Evolutionary conservation across 2,113 vertebrate species (phyloP).

Genomic region (Caloenas nicobarica): DNA sequence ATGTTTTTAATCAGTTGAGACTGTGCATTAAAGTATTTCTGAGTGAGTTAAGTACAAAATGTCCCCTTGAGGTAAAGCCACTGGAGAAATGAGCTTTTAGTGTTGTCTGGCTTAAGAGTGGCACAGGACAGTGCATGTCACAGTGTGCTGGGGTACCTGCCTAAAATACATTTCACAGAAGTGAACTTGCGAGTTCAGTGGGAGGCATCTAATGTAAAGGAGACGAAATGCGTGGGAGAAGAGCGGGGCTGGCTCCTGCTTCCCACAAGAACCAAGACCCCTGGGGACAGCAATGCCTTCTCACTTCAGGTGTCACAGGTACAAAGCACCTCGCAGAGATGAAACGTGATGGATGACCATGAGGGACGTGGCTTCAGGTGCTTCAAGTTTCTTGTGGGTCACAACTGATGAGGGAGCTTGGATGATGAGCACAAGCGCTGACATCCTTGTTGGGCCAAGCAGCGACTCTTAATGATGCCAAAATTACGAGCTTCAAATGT

Average conservation of each 20-base stretch:
- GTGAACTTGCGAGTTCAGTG: background rate
- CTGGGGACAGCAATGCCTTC: background rate
- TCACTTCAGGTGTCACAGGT: background rate
- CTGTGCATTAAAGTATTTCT: background rate
- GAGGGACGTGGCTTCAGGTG: background rate
- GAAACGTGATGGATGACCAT: rapidly evolving
- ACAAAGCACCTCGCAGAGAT: background rate
- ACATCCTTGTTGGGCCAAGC: background rate
- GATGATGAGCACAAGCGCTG: background rate
- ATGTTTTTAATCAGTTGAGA: background rate
- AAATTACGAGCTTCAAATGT: background rate
- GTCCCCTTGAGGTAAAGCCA: background rate
- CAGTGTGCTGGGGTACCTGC: background rate
- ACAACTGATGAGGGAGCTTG: background rate
- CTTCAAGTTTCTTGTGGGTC: background rate
- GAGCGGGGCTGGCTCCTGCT: background rate
- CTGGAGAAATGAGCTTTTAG: background rate
- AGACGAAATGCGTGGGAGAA: background rate
- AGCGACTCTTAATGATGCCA: background rate
- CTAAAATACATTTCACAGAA: background rate
- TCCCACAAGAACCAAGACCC: background rate
- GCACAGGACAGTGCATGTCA: background rate
- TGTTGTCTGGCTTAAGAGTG: rapidly evolving
- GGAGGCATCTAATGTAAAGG: background rate
- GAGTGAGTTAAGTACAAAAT: background rate